Evolutionary conservation across 2,888 invertebrate genomes (phyloP).

Genomic region (Torymus aiolomorphi): DNA sequence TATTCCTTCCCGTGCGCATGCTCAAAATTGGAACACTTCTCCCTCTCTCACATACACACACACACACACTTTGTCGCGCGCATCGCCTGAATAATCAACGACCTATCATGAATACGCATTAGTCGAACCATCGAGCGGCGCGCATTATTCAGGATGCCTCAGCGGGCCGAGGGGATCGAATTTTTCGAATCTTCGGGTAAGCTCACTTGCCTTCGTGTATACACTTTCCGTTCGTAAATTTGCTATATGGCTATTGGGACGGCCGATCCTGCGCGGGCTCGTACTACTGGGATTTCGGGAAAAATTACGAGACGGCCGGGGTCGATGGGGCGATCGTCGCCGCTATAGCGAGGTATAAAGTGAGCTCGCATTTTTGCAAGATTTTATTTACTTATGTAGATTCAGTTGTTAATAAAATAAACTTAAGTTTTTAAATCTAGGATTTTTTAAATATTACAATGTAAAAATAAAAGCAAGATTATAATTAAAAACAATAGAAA

Average conservation of each 20-base stretch:
- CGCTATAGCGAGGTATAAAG: too few relatives aligned
- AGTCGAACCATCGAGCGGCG: constrained; percentile 46
- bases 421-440: too few relatives aligned
- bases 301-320: background rate
- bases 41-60: background rate
- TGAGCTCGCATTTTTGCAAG: too few relatives aligned
- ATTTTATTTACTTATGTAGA: too few relatives aligned
- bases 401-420: too few relatives aligned
- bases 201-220: background rate
- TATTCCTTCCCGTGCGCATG: background rate
- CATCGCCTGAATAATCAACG: constrained; percentile 52
- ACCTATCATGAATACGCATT: constrained; percentile 55
- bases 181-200: constrained; percentile 42
- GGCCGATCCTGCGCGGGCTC: background rate
- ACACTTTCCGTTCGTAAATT: constrained; percentile 12
- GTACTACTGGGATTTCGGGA: constrained; percentile 10
- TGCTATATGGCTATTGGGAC: background rate
- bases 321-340: background rate
- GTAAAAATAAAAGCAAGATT: too few relatives aligned
- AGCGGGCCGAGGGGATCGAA: constrained; percentile 29
- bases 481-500: too few relatives aligned
- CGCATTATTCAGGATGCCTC: constrained; percentile 39
- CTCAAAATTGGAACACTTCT: background rate
- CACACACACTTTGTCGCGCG: background rate
- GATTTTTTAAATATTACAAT: too few relatives aligned